Percentiles rank a stretch among this genome's conserved stretches.
Evolutionary conservation across 2,113 vertebrate species (phyloP).

Genomic region (Rhinichthys klamathensis): DNA sequence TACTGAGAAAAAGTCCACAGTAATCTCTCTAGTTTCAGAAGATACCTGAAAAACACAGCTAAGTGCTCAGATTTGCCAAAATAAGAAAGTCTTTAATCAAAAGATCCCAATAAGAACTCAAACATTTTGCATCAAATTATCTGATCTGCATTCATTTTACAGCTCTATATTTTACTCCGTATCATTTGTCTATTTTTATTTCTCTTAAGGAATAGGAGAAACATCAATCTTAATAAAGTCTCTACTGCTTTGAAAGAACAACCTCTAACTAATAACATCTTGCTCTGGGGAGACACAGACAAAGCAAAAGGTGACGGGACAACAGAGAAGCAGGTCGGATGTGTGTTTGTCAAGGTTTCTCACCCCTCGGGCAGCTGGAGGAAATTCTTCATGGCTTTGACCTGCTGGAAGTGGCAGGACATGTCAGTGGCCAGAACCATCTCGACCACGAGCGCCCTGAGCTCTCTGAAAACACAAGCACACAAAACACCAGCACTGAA

Average conservation of each 20-base stretch:
- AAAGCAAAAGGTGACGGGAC: background rate
- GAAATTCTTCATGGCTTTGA: slow-evolving; percentile 97
- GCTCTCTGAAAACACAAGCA: slow-evolving; percentile 80
- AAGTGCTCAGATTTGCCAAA: background rate
- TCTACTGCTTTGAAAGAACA: background rate
- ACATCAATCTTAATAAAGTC: background rate
- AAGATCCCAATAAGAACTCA: background rate
- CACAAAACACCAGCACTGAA: background rate
- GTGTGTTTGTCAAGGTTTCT: slow-evolving; percentile 61
- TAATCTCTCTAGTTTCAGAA: background rate
- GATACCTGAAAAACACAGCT: background rate
- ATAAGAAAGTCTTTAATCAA: background rate
- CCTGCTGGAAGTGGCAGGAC: slow-evolving; percentile 99
- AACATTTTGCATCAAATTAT: too few species aligned
- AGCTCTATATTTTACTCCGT: too few species aligned
- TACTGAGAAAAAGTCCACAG: background rate
- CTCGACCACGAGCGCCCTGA: slow-evolving; percentile 93
- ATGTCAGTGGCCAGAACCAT: slow-evolving; percentile 98
- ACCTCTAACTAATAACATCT: background rate
- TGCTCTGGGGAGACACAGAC: background rate
- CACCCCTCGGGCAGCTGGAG: slow-evolving; percentile 96
- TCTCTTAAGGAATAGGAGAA: background rate
- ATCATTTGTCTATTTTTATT: slow-evolving; percentile 2
- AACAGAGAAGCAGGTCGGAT: background rate
- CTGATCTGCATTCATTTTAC: background rate